Evolutionary conservation across 2,113 vertebrate species (phyloP).

Genomic region (Maccullochella peelii): DNA sequence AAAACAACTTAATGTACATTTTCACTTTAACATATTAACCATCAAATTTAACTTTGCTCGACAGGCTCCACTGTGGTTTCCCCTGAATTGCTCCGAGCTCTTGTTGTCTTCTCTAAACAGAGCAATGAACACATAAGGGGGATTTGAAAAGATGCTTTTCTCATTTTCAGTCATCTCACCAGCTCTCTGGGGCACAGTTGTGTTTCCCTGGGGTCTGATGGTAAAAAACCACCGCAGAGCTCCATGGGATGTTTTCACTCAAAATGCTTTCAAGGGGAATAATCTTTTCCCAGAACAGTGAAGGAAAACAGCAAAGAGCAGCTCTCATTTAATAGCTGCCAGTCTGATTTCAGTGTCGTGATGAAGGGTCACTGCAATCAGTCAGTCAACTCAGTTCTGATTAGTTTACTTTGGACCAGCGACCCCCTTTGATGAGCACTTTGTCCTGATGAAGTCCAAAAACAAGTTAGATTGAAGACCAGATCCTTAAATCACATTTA

Average conservation of each 20-base stretch:
- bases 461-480: no score
- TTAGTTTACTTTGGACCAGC: constrained; percentile 43
- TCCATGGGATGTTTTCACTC: constrained; percentile 48
- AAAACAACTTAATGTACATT: no score
- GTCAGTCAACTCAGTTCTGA: constrained; percentile 41
- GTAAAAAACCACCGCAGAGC: constrained; percentile 19
- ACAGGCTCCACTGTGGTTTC: background rate
- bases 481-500: constrained; percentile 16
- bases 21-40: background rate
- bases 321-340: constrained; percentile 38
- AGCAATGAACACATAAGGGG: constrained; percentile 10
- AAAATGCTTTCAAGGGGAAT: constrained; percentile 25
- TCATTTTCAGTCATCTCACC: constrained; percentile 15
- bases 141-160: constrained; percentile 24
- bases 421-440: constrained; percentile 11
- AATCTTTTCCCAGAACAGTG: constrained; percentile 55
- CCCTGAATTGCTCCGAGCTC: background rate
- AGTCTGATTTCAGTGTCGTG: constrained; percentile 22
- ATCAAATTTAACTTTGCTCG: constrained; percentile 11
- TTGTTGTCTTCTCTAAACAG: constrained; percentile 11
- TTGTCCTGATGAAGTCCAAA: constrained; percentile 42
- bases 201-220: constrained; percentile 25
- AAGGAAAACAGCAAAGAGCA: constrained; percentile 25
- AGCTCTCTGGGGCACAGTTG: constrained; percentile 12
- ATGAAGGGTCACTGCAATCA: constrained; percentile 32